A percentile compares a stretch with the other conserved stretches of the same genome.
Evolutionary conservation across 2,797 vertebrate genomes (phyloP).

Genomic region (Bradypodion pumilum): DNA sequence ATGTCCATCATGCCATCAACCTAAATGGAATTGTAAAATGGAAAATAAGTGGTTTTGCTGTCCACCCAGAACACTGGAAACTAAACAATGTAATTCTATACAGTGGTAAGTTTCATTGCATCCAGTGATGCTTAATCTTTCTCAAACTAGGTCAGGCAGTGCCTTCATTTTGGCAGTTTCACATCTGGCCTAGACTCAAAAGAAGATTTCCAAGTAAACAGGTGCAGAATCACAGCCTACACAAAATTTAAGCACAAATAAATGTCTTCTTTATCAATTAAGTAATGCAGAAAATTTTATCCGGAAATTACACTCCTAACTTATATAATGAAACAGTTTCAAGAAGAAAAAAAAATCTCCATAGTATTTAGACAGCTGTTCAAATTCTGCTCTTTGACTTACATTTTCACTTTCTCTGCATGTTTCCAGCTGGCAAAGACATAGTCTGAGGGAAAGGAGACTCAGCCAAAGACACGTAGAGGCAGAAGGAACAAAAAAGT

Average conservation of each 20-base stretch:
- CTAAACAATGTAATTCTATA: neutral
- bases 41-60: neutral
- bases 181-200: too few relatives aligned
- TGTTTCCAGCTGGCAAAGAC: conserved; percentile 17
- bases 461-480: conserved; percentile 4
- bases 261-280: neutral
- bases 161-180: too few relatives aligned
- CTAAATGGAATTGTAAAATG: neutral
- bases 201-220: neutral
- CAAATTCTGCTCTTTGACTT: conserved; percentile 25
- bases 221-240: neutral
- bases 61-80: neutral
- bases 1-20: neutral
- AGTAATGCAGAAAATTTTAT: conserved; percentile 7
- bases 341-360: neutral
- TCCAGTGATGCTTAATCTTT: neutral
- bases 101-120: neutral
- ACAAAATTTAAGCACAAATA: neutral
- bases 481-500: conserved; percentile 4
- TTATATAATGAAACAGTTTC: neutral
- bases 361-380: conserved; percentile 44
- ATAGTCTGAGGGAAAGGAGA: conserved; percentile 15
- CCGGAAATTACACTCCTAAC: neutral
- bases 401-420: conserved; percentile 23
- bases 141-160: too few relatives aligned